phyloP scores from a whole-genome alignment of 2,113 vertebrate genomes.

The Callithrix jacchus region DNA sequence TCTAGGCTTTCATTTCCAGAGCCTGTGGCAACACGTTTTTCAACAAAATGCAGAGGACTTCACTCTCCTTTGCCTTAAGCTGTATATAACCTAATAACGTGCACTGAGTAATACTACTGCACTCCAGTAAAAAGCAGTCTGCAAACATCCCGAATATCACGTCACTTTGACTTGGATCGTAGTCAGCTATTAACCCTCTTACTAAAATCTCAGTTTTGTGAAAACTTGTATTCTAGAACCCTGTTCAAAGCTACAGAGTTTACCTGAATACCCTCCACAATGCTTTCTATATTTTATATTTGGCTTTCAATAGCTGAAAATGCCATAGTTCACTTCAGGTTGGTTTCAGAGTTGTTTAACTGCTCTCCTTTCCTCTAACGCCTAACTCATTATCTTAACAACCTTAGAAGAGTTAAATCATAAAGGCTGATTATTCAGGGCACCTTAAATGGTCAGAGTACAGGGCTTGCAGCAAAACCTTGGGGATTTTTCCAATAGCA shows the following conservation, averaged over 20 bases:
- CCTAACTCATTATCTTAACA: background rate
- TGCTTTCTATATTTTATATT: background rate
- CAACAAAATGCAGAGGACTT: conserved; percentile 59
- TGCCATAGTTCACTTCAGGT: background rate
- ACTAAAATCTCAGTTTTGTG: background rate
- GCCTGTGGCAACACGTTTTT: conserved; percentile 48
- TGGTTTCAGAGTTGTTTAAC: background rate
- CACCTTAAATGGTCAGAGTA: background rate
- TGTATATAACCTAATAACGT: conserved; percentile 54
- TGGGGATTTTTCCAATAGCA: background rate
- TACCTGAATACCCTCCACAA: background rate
- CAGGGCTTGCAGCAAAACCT: background rate
- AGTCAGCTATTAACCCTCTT: conserved; percentile 18
- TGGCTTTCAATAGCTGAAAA: conserved; percentile 33
- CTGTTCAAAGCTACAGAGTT: background rate
- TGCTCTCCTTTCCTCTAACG: background rate
- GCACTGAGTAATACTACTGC: background rate
- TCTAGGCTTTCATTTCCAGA: conserved; percentile 65
- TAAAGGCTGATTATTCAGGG: background rate
- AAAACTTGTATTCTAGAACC: background rate
- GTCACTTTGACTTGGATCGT: background rate
- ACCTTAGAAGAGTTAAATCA: background rate
- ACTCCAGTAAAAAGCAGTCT: background rate
- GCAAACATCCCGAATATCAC: background rate
- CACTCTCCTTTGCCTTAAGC: conserved; percentile 52